Evolutionary conservation across 2,888 invertebrate species (phyloP), one percentile per base, ranked within the genome.

Genomic region (Drosophila colorata): DNA sequence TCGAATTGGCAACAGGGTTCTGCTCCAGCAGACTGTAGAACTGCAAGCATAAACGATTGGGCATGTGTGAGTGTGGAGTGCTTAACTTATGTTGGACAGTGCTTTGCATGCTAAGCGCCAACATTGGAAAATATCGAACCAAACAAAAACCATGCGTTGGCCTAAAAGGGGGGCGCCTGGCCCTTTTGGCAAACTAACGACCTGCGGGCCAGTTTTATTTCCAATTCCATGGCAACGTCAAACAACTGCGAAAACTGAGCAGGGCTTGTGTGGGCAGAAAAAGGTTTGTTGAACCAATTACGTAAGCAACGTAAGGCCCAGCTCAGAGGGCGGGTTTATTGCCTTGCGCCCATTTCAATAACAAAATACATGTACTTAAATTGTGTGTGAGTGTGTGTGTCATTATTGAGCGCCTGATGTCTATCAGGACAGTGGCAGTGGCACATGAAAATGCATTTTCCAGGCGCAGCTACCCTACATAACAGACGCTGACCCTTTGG

Each of bases 11-110:
- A 51, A 96, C 93, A 58, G 94, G 93, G 91, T 95, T 96, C 70
- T 95, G 94, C 87, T 96, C 95, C 91, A 97, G 90, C 70, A 96
- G 93, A 52, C 95, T 94, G 89, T 95, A 95, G 90, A 97, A 97
- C 97, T 97, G 80, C 18, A 85, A 81, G 60, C 52, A 72, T 25
- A 57, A 47, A 49, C 11, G 33, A 44, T 43, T 57, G 13, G 37
- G 41, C n/a, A 33, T 18, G 28, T 16, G 25, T 49, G 9, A 55
- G 38, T 58, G 3, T 51, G 16, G 16, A 20, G 1, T 61, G 31
- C 20, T n/a, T 4, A 14, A 14, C 5, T 60, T 46, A 3, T 75
- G 43, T 53, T 41, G 47, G 13, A 57, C 46, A 59, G 59, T 60
- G 63, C 55, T 40, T 33, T 13, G 23, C 56, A 70, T 70, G 64